Conservation (phyloP, 1,140 invertebrate genomes). For the Dendrolimus kikuchii region DNA sequence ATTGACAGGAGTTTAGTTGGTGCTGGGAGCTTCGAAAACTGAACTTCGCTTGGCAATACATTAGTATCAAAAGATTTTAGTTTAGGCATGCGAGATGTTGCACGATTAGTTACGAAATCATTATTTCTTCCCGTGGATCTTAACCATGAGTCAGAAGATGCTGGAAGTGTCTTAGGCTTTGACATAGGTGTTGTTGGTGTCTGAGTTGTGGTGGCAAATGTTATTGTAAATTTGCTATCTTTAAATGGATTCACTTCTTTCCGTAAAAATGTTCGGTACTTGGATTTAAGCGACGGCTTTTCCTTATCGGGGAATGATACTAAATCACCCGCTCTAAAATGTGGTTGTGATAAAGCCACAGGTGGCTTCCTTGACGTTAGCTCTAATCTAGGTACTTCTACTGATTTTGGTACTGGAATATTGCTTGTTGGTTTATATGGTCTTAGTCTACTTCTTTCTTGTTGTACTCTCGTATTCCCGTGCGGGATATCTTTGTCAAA, state of each 20-base stretch:
- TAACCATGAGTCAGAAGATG: neutral
- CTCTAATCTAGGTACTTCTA: conserved; percentile 16
- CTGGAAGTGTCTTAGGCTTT: conserved; percentile 1
- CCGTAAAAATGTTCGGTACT: neutral
- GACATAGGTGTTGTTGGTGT: conserved; percentile 7
- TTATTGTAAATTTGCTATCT: conserved; percentile 26
- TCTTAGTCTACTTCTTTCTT: neutral
- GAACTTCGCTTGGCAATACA: conserved; percentile 13
- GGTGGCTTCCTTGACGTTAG: conserved; percentile 8
- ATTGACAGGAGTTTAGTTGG: neutral
- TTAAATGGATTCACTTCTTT: conserved; percentile 13
- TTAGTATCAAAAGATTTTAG: conserved; percentile 6
- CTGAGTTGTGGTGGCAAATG: conserved; percentile 20
- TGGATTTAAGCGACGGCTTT: neutral
- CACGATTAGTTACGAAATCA: neutral
- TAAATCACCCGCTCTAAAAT: too few species aligned
- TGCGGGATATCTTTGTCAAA: neutral
- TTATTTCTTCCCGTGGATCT: too few species aligned
- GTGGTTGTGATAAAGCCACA: too few species aligned
- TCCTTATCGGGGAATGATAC: neutral
- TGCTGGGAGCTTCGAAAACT: neutral
- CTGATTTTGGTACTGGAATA: conserved; percentile 13
- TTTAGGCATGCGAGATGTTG: neutral
- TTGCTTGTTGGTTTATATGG: conserved; percentile 8
- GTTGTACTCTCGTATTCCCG: too few species aligned